Base-by-base conservation (phyloP, 1,140 invertebrate genomes). In the Brachionus rubens region DNA sequence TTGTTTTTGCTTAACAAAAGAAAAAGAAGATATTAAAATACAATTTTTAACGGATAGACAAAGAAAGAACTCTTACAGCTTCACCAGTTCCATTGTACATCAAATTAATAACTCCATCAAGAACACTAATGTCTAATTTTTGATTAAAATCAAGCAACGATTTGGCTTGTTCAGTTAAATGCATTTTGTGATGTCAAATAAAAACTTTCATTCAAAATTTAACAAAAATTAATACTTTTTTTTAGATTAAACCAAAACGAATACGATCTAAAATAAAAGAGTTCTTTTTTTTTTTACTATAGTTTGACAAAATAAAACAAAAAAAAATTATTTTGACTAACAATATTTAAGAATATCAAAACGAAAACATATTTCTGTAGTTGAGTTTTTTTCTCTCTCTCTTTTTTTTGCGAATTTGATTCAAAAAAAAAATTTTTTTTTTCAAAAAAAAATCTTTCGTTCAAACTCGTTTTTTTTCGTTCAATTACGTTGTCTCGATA, bases 131-230 rank as follows among this genome's bases (percentile, higher is more conserved):
- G 26, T 75, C 72, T 30, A 54, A 30, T 59, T 75, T 54, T 46
- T 54, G 48, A 56, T 75, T 54, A 19, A 75, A 75, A 54, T 75
- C 48, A 21, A 75, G 24, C 28, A 75, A 46, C 9, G 72, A 40
- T 59, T 59, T 54, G 24, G 72, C 50, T 19, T 75, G 72, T 56
- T 75, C 72, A 41, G 9, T 19, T 4, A 75, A n/a, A 1, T 40
- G 47, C 72, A 75, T 75, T 54, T 72, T 72, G 5, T 16, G n/a
- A 46, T 46, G n/a, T 46, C 43, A 14, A 46, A 46, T 7, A 46
- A 46, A 7, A 7, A 46, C 3, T 46, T 46, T 46, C 33, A 36
- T 36, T 36, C 33, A 36, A 46, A 46, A 46, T 7, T 40, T 40
- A 6, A 40, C 36, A 40, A 40, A 40, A 6, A 40, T 6, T 6